Conservation (phyloP, 2,797 vertebrate species). For the Alauda arvensis region DNA sequence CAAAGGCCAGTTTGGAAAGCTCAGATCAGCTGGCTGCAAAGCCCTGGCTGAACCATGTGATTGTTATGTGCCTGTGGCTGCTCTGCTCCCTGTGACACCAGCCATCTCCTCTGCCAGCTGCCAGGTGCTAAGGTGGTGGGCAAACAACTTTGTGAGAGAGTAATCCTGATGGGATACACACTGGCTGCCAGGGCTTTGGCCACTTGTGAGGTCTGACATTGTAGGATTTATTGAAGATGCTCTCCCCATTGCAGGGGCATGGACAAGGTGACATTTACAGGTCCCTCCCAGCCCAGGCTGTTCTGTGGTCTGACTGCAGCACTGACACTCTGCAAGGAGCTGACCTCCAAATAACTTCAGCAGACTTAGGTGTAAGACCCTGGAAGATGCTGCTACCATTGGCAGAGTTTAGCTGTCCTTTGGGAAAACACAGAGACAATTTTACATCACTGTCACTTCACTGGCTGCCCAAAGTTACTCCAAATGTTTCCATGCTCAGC, state of each 20-base stretch:
- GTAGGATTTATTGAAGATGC: neutral
- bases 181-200: neutral
- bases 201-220: neutral
- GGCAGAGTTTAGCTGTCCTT: neutral
- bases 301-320: neutral
- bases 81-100: neutral
- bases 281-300: neutral
- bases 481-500: neutral
- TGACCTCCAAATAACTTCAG: neutral
- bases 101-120: neutral
- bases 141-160: neutral
- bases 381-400: neutral
- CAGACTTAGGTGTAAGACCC: neutral
- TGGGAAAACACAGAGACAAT: neutral
- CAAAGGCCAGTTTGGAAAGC: neutral
- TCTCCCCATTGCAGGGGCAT: neutral
- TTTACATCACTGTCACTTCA: neutral
- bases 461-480: neutral
- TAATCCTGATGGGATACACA: neutral
- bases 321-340: neutral
- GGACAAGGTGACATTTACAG: neutral
- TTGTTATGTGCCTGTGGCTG: neutral
- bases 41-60: fast-evolving
- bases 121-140: neutral
- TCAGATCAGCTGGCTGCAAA: neutral